Conservation (phyloP, 2,888 invertebrate species). For the Mesodorylaimus sp. region DNA sequence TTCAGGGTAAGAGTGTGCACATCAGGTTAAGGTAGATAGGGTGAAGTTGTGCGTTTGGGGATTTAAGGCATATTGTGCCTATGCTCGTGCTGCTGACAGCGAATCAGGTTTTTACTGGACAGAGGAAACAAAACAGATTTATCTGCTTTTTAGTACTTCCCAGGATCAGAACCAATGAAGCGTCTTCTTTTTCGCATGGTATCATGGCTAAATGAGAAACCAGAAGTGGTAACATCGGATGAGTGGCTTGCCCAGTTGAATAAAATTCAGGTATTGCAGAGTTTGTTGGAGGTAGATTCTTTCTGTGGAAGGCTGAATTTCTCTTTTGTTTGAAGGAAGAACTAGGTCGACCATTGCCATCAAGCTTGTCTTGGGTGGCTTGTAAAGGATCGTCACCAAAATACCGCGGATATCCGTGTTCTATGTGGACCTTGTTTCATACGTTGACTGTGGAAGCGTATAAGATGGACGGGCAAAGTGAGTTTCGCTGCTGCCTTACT, state of each 20-base stretch:
- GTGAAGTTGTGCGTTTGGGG: too few relatives aligned
- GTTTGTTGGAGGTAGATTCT: neutral
- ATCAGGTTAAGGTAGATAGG: too few relatives aligned
- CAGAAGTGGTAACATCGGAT: conserved; percentile 29
- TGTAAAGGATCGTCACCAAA: conserved; percentile 58
- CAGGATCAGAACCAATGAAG: conserved; percentile 49
- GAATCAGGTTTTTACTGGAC: too few relatives aligned
- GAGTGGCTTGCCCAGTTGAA: conserved; percentile 31
- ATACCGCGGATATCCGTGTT: conserved; percentile 74
- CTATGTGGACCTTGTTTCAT: conserved; percentile 85
- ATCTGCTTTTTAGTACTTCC: conserved; percentile 45
- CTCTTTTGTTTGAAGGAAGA: conserved; percentile 14
- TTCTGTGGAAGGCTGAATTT: neutral
- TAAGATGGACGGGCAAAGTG: conserved; percentile 25
- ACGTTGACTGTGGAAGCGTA: conserved; percentile 60
- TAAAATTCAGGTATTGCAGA: conserved; percentile 24
- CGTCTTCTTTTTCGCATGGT: conserved; percentile 46
- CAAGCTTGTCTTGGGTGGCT: conserved; percentile 44
- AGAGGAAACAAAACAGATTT: too few relatives aligned
- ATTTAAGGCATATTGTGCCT: too few relatives aligned
- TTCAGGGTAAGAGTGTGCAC: too few relatives aligned
- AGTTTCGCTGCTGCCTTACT: conserved; percentile 11
- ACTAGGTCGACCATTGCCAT: conserved; percentile 24
- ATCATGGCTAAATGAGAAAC: conserved; percentile 37
- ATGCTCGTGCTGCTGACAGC: too few relatives aligned